Conservation (phyloP, 2,888 invertebrate genomes). For the Acrobasis repandana region DNA sequence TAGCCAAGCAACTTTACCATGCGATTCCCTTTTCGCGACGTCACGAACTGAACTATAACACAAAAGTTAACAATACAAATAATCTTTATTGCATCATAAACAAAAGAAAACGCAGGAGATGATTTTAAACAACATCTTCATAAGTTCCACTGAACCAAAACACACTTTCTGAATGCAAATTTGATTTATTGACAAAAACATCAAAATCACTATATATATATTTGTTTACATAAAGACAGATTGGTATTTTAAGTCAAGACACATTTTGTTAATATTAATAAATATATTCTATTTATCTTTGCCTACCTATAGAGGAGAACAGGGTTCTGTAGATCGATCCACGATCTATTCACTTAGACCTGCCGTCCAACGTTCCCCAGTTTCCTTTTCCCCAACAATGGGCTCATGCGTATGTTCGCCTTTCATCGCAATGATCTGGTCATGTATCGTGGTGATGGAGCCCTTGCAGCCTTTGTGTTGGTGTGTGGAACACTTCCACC, state of each 20-base stretch:
- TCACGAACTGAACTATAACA: slow-evolving; percentile 2
- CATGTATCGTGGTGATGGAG: slow-evolving; percentile 36
- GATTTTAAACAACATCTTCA: neutral
- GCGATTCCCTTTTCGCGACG: neutral
- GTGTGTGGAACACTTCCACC: slow-evolving; percentile 62
- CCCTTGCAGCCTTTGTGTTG: slow-evolving; percentile 44
- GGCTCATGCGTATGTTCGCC: slow-evolving; percentile 11
- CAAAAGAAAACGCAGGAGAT: no score
- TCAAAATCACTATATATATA: no score
- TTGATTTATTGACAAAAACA: no score
- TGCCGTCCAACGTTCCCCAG: neutral
- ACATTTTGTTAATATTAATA: no score
- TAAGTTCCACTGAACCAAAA: no score
- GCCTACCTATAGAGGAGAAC: neutral
- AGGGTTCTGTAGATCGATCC: neutral
- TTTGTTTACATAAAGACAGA: no score
- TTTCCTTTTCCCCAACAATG: neutral
- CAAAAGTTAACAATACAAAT: neutral
- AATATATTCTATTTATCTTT: no score
- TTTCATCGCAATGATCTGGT: slow-evolving; percentile 18
- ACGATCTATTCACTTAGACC: neutral
- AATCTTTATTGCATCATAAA: neutral
- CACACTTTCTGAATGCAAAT: no score
- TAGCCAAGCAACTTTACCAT: neutral
- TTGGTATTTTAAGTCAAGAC: no score